phyloP scores from a whole-genome alignment of 1,140 invertebrate genomes.

The Bombyx mandarina region DNA sequence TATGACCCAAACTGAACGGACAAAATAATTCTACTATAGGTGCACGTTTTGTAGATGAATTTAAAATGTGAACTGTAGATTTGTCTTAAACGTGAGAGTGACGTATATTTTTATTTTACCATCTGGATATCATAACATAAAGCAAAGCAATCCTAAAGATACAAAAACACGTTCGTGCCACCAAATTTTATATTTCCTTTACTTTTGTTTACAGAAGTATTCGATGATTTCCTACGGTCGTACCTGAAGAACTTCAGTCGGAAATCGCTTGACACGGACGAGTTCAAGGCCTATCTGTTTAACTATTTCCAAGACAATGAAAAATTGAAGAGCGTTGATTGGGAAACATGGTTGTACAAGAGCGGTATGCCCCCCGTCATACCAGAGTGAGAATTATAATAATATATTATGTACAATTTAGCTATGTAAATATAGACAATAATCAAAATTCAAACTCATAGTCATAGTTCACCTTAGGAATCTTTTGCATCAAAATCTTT shows the following conservation, averaged over 20 bases:
- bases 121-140: no score
- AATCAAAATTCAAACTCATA: background rate
- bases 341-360: constrained; percentile 87
- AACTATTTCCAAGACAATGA: constrained; percentile 81
- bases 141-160: no score
- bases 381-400: constrained; percentile 76
- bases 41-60: no score
- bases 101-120: no score
- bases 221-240: constrained; percentile 87
- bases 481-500: no score
- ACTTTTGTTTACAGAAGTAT: constrained; percentile 65
- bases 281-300: constrained; percentile 85
- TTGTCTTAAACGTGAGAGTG: no score
- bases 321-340: constrained; percentile 78
- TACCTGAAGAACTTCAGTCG: constrained; percentile 89
- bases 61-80: no score
- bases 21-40: no score
- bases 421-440: background rate
- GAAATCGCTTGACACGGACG: constrained; percentile 85
- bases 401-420: background rate
- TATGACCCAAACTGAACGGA: no score
- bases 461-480: no score
- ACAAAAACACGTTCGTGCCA: no score
- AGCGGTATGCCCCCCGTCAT: constrained; percentile 90
- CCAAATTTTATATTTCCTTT: constrained; percentile 1